phyloP scores from a whole-genome alignment of 2,888 invertebrate species.

The Caenorhabditis sp. region DNA sequence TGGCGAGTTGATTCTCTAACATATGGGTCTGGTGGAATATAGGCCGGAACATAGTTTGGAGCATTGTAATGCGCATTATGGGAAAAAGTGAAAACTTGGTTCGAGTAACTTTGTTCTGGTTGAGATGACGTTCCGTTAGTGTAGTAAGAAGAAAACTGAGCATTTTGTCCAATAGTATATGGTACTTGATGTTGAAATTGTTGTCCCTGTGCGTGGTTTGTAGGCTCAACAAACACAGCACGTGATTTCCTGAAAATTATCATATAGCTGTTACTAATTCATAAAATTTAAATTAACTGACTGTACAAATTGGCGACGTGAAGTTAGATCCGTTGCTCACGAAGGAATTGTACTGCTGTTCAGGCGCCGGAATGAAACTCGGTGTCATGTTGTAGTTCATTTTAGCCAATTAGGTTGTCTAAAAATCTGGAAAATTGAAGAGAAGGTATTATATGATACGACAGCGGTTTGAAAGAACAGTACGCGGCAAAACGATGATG shows the following conservation, averaged over 20 bases:
- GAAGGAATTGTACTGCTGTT: conserved; percentile 6
- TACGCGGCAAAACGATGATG: too few species aligned
- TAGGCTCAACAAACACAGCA: conserved; percentile 78
- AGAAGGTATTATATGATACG: conserved; percentile 6
- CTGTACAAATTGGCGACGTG: conserved; percentile 62
- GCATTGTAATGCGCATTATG: too few species aligned
- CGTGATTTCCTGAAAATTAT: conserved; percentile 64
- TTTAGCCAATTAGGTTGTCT: not conserved
- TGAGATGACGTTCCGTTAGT: not conserved
- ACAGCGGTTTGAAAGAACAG: too few species aligned
- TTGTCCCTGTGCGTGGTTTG: conserved; percentile 54
- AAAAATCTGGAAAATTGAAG: not conserved
- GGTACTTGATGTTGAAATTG: conserved; percentile 4
- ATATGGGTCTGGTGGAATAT: conserved; percentile 49
- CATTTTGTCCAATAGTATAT: conserved; percentile 3
- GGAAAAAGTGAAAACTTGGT: too few species aligned
- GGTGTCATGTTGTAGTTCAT: conserved; percentile 36
- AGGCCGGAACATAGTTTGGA: too few species aligned
- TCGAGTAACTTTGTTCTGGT: too few species aligned
- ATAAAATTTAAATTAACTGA: conserved; percentile 28
- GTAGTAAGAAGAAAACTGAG: conserved; percentile 10
- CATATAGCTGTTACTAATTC: not conserved
- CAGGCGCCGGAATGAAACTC: not conserved
- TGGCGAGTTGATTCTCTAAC: conserved; percentile 12
- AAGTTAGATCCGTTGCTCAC: conserved; percentile 10